Percentiles rank a stretch among this genome's conserved stretches.
These are phyloP conservation scores for Rhingia campestris DNA, from an alignment of 2,888 invertebrate genomes.

Conservation along the genomic window DNA sequence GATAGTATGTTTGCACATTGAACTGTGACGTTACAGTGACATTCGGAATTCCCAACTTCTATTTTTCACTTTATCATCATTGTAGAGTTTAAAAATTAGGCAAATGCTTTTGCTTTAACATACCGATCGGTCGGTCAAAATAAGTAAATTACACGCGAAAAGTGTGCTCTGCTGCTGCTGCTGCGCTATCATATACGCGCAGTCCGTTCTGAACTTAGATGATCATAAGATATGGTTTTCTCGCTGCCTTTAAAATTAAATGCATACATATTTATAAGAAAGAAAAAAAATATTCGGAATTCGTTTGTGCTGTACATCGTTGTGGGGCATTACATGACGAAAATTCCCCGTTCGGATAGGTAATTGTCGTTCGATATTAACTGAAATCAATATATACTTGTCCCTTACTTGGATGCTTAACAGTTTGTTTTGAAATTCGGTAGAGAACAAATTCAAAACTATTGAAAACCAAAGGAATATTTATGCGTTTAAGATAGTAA, in stretches of 20 bases:
- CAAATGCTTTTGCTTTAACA: conserved; percentile 27
- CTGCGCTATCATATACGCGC: conserved; percentile 5
- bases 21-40: conserved; percentile 54
- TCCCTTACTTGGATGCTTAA: conserved; percentile 40
- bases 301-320: conserved; percentile 29
- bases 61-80: background rate
- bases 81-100: conserved; percentile 28
- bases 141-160: conserved; percentile 46
- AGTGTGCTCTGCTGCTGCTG: conserved; percentile 11
- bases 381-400: conserved; percentile 64
- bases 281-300: conserved; percentile 54
- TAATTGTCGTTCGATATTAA: conserved; percentile 56
- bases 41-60: conserved; percentile 57
- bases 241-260: conserved; percentile 45
- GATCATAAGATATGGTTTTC: conserved; percentile 27
- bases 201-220: conserved; percentile 11
- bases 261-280: conserved; percentile 54
- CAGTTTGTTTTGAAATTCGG: conserved; percentile 58
- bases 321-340: conserved; percentile 48
- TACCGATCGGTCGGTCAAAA: conserved; percentile 16
- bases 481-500: background rate
- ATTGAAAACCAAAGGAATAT: background rate
- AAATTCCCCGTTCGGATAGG: conserved; percentile 58
- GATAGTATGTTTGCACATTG: conserved; percentile 15
- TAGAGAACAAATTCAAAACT: conserved; percentile 41